Evolutionary conservation across 2,888 invertebrate genomes (phyloP), one percentile per base, ranked within the genome.

Genomic region (Julus scandinavius): DNA sequence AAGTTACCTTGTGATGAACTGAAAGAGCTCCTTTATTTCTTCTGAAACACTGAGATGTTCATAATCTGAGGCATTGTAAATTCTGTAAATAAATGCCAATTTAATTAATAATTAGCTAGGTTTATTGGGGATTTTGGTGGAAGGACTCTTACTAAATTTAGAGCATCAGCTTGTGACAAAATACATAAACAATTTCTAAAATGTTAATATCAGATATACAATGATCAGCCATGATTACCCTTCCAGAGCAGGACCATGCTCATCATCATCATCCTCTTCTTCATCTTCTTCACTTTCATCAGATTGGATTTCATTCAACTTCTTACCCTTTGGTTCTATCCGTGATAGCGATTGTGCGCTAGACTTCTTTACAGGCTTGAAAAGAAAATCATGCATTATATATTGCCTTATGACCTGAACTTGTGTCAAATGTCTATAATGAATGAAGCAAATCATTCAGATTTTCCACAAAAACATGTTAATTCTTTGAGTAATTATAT

Each of bases 11-110:
- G 96, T 95, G 89, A 99, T 98, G 91, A 97, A 97, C 91, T 97
- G 96, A 93, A 99, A 98, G 7, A 99, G 93, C 91, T 98, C 98
- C 91, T 97, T 97, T 90, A 98, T 95, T 90, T 99, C 98, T 0
- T 95, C 93, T 1, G 96, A 95, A 87, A 97, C 96, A 89, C 96
- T 94, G 89, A 99, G 93, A 91, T 96, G 95, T 90, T 96, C 96
- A 93, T 95, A 99, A 90, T 96, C 95, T 90, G 95, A 95, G 1
- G 97, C 96, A 92, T 97, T 96, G 92, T 97, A 97, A 1, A 93
- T 93, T 87, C 94, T 72, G 9, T 92, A 85, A 84, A 84, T 90
- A 50, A 91, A 90, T 87, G 2, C 54, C 17, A 88, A 89, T 89
- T 29, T 88, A 87, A 87, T 88, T 89, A 88, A 49, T 87, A 89